A percentile compares a stretch with the other conserved stretches of the same genome.
phyloP scores from a whole-genome alignment of 2,888 invertebrate species.

The Selenia dentaria region DNA sequence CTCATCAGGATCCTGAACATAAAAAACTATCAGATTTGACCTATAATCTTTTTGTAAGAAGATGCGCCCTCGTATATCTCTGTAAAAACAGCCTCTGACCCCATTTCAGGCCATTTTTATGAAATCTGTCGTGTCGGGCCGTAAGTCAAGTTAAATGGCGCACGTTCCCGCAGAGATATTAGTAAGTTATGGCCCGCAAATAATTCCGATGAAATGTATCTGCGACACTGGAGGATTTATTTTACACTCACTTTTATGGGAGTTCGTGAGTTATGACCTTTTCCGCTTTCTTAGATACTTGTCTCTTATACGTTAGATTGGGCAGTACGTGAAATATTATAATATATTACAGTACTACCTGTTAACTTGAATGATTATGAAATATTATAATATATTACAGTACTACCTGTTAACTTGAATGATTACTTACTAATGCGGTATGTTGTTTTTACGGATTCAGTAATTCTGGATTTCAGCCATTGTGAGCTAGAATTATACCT shows the following conservation, averaged over 20 bases:
- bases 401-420: too few species aligned
- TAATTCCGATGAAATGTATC: slow-evolving; percentile 38
- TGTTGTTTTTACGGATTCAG: too few species aligned
- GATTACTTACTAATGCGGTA: too few species aligned
- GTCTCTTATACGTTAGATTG: too few species aligned
- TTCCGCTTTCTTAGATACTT: background rate
- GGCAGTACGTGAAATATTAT: too few species aligned
- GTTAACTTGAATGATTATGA: too few species aligned
- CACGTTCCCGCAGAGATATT: slow-evolving; percentile 61
- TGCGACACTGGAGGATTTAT: slow-evolving; percentile 26
- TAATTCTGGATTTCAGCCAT: too few species aligned
- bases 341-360: too few species aligned
- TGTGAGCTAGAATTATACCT: too few species aligned
- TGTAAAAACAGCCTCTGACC: slow-evolving; percentile 32
- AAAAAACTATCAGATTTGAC: too few species aligned
- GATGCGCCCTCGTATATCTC: background rate
- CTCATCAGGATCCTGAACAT: too few species aligned
- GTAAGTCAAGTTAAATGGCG: slow-evolving; percentile 72
- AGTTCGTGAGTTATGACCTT: slow-evolving; percentile 4
- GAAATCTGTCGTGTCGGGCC: slow-evolving; percentile 53
- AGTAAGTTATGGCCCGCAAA: slow-evolving; percentile 64
- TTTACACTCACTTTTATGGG: slow-evolving; percentile 24
- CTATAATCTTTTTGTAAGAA: background rate
- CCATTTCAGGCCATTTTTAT: slow-evolving; percentile 46
- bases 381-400: too few species aligned